Percentiles rank a stretch among this genome's conserved stretches.
Conservation (phyloP, 2,888 invertebrate species). For the Nudaria mundana region DNA sequence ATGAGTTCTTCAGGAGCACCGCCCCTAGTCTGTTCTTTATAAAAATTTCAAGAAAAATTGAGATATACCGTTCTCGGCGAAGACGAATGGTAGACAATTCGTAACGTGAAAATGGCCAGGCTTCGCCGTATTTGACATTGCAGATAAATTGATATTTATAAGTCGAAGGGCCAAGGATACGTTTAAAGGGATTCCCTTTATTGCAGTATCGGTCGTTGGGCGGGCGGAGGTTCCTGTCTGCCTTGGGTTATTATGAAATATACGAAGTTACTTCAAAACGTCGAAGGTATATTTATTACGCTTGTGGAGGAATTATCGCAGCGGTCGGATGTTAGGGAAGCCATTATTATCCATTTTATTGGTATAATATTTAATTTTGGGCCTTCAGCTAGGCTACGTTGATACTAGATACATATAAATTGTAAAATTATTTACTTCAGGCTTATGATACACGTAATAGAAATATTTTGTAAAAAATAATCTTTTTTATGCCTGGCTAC, state of each 20-base stretch:
- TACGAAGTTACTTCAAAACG: constrained; percentile 73
- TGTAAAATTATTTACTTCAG: constrained; percentile 61
- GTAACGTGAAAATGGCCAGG: constrained; percentile 71
- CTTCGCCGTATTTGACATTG: constrained; percentile 71
- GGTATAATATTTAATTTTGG: constrained; percentile 81
- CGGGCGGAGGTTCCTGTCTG: constrained; percentile 69
- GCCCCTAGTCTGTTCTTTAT: constrained; percentile 33
- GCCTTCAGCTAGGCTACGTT: constrained; percentile 58
- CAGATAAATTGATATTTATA: constrained; percentile 81
- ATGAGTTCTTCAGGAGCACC: constrained; percentile 29
- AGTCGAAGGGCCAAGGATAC: constrained; percentile 73
- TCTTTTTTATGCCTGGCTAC: no score
- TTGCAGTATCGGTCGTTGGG: constrained; percentile 67
- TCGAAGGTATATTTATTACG: constrained; percentile 78
- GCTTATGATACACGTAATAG: constrained; percentile 20
- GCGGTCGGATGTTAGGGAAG: constrained; percentile 69
- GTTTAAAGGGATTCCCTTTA: constrained; percentile 80
- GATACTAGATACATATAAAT: constrained; percentile 68
- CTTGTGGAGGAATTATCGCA: constrained; percentile 71
- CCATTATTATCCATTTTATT: constrained; percentile 79
- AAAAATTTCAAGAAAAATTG: constrained; percentile 51
- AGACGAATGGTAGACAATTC: constrained; percentile 64
- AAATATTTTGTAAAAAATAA: constrained; percentile 20
- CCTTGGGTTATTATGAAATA: constrained; percentile 76
- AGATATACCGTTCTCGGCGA: constrained; percentile 49